Conservation (phyloP, 1,140 invertebrate genomes). For the Brachionus manjavacas region DNA sequence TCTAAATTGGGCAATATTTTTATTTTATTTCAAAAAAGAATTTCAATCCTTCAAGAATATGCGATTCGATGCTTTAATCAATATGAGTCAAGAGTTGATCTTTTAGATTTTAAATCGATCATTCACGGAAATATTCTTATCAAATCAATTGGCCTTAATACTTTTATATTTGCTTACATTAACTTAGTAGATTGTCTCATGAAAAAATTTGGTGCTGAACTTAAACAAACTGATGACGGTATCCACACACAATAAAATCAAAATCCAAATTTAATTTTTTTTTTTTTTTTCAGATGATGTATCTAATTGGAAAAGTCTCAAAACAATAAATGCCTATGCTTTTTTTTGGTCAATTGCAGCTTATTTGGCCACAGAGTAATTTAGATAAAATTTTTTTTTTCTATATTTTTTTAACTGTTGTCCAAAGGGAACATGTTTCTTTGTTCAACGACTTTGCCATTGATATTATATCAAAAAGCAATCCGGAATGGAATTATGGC, state of each 20-base stretch:
- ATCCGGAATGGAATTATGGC: background rate
- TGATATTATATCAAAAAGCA: background rate
- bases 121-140: constrained; percentile 3
- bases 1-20: background rate
- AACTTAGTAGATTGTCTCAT: constrained; percentile 33
- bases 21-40: background rate
- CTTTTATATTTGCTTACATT: constrained; percentile 13
- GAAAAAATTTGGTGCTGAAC: constrained; percentile 6
- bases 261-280: background rate
- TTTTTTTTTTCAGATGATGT: background rate
- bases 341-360: constrained; percentile 37
- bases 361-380: background rate
- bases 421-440: background rate
- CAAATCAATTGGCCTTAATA: background rate
- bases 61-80: background rate
- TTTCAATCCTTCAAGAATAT: constrained; percentile 6
- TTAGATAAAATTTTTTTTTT: background rate
- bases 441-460: background rate
- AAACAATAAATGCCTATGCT: background rate
- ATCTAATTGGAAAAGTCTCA: constrained; percentile 25
- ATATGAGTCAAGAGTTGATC: background rate
- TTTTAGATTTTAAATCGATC: background rate
- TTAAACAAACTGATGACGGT: background rate
- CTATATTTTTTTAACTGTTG: background rate
- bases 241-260: background rate